phyloP scores from a whole-genome alignment of 2,888 invertebrate genomes.

The Theodoxus fluviatilis region DNA sequence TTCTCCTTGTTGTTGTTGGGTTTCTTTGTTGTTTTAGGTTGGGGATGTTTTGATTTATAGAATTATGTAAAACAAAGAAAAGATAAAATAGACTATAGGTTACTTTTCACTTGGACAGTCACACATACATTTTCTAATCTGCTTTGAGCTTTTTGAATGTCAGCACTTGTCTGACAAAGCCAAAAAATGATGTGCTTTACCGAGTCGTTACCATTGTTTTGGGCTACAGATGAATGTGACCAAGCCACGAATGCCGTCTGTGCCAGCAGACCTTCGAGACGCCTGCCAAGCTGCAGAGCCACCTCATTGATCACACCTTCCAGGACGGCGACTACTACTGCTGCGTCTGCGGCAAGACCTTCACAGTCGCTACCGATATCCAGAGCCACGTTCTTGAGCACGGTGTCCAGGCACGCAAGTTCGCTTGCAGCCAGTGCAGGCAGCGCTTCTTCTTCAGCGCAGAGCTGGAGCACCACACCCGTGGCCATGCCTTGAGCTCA shows the following conservation, averaged over 20 bases:
- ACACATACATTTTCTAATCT: no score
- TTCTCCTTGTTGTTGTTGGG: no score
- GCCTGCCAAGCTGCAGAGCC: slow-evolving; percentile 82
- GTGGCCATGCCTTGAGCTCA: background rate
- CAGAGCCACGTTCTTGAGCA: slow-evolving; percentile 86
- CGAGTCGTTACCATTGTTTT: no score
- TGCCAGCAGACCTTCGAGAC: slow-evolving; percentile 77
- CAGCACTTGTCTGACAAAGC: no score
- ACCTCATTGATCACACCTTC: slow-evolving; percentile 91
- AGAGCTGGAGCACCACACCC: slow-evolving; percentile 85
- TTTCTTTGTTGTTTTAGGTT: no score
- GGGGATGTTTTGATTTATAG: no score
- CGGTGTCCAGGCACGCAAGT: slow-evolving; percentile 80
- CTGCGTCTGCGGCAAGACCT: slow-evolving; percentile 86
- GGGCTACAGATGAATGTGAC: slow-evolving; percentile 73
- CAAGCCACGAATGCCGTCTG: slow-evolving; percentile 77
- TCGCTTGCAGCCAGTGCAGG: slow-evolving; percentile 82
- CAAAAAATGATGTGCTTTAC: no score
- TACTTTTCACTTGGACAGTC: no score
- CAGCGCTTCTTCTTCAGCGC: slow-evolving; percentile 89
- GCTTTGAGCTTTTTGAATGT: no score
- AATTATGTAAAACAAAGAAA: no score
- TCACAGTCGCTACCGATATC: slow-evolving; percentile 82
- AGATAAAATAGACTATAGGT: no score
- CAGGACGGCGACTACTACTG: slow-evolving; percentile 85